A percentile compares a stretch with the other conserved stretches of the same genome.
Conservation (phyloP, 2,113 vertebrate species). For the Saccopteryx bilineata region DNA sequence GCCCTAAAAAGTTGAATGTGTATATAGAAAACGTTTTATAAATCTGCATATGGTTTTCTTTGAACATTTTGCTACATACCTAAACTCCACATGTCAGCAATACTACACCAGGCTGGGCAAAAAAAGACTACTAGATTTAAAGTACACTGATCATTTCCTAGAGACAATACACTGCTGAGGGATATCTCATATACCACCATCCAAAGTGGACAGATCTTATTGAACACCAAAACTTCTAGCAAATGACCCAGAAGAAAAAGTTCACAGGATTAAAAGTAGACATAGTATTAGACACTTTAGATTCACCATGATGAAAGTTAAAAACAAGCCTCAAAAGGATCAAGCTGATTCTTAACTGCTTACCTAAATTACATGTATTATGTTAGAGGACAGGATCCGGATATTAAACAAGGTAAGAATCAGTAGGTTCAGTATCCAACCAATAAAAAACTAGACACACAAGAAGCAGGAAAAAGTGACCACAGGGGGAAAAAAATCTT, state of each 20-base stretch:
- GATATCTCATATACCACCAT: neutral
- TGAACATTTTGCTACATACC: neutral
- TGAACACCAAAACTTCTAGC: neutral
- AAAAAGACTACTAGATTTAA: neutral
- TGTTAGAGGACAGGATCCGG: neutral
- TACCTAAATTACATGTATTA: neutral
- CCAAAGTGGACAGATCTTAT: neutral
- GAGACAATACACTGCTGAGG: neutral
- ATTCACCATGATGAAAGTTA: neutral
- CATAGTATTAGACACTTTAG: neutral
- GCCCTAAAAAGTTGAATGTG: neutral
- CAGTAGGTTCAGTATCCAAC: neutral
- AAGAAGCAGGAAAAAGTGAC: neutral
- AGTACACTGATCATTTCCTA: neutral
- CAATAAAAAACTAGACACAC: neutral
- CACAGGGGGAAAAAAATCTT: neutral
- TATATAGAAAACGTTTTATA: neutral
- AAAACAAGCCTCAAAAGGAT: neutral
- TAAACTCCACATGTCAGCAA: neutral
- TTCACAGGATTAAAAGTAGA: neutral
- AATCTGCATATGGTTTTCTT: neutral
- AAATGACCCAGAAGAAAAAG: neutral
- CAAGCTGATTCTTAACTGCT: neutral
- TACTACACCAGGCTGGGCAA: rapidly evolving
- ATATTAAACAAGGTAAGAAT: neutral